Evolutionary conservation across 2,113 vertebrate species (phyloP).

Genomic region (Lamprologus callipterus): DNA sequence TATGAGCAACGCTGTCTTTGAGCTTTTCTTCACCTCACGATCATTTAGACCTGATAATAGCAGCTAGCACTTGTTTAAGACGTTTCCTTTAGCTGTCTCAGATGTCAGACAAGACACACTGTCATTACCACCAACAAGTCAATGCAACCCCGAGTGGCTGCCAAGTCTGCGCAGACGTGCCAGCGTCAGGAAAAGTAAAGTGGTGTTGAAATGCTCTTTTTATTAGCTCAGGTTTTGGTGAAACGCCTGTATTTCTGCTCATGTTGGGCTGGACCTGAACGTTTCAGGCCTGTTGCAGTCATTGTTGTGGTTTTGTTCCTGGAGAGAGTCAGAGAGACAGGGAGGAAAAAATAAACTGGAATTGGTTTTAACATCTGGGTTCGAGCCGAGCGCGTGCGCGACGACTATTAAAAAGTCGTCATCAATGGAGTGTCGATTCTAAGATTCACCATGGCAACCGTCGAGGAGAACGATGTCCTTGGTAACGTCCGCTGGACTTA

Average conservation of each 20-base stretch:
- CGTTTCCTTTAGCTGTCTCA: neutral
- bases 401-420: neutral
- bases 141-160: constrained; percentile 4
- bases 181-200: neutral
- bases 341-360: neutral
- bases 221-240: neutral
- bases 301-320: neutral
- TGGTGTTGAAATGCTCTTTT: neutral
- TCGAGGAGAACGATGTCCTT: neutral
- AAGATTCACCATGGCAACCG: neutral
- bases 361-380: neutral
- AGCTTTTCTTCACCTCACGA: neutral
- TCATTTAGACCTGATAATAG: neutral
- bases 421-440: neutral
- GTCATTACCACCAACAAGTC: constrained; percentile 18
- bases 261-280: neutral
- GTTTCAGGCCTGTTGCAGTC: neutral
- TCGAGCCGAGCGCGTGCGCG: neutral
- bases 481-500: neutral
- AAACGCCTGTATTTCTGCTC: neutral
- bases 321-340: neutral
- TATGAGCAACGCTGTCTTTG: neutral
- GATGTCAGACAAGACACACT: constrained; percentile 10
- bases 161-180: neutral
- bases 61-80: neutral